phyloP scores from a whole-genome alignment of 2,113 vertebrate genomes.

The Cynocephalus volans region DNA sequence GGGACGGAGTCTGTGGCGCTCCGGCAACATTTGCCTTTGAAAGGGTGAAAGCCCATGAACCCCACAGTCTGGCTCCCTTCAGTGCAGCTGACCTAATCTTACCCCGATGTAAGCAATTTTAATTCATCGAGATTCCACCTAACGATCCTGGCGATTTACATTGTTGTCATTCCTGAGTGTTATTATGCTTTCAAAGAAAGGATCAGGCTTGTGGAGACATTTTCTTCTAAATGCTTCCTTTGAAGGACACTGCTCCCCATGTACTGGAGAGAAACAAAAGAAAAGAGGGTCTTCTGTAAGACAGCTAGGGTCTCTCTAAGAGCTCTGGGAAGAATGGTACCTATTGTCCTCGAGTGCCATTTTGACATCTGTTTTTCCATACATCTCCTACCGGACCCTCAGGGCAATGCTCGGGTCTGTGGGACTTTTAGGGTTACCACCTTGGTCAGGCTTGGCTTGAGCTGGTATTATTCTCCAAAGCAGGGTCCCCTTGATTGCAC shows the following conservation, averaged over 20 bases:
- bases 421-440: not conserved
- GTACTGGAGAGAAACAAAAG: constrained; percentile 32
- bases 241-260: constrained; percentile 70
- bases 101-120: constrained; percentile 78
- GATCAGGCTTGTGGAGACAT: constrained; percentile 59
- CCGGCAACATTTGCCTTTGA: constrained; percentile 82
- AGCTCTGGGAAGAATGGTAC: constrained; percentile 32
- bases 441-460: not conserved
- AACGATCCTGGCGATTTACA: constrained; percentile 82
- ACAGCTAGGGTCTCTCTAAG: not conserved
- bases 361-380: not conserved
- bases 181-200: constrained; percentile 83
- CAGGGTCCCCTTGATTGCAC: not conserved
- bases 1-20: constrained; percentile 66
- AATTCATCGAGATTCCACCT: constrained; percentile 71
- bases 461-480: not conserved
- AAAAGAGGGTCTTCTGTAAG: constrained; percentile 48
- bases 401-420: not conserved
- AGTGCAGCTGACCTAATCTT: constrained; percentile 70
- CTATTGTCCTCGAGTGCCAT: not conserved
- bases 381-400: not conserved
- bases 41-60: constrained; percentile 76
- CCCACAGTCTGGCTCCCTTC: constrained; percentile 77
- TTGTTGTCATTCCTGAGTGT: constrained; percentile 73
- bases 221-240: constrained; percentile 80